A percentile compares a stretch with the other conserved stretches of the same genome.
Conservation (phyloP, 2,113 vertebrate genomes). For the Tapirus terrestris region DNA sequence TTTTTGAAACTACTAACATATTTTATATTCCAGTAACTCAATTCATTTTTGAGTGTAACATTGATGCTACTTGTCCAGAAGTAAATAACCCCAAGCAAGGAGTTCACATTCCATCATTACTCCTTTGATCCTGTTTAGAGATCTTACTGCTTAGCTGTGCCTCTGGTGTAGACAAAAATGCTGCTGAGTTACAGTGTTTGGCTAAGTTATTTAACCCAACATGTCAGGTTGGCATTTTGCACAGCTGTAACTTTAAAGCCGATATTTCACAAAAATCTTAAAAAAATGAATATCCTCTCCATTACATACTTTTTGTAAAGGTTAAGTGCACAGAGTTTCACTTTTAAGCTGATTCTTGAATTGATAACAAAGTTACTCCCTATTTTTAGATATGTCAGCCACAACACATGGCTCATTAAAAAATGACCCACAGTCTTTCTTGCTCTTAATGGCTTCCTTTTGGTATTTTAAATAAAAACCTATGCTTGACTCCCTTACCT, state of each 20-base stretch:
- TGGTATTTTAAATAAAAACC: constrained; percentile 48
- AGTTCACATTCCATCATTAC: neutral
- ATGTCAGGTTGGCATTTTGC: constrained; percentile 56
- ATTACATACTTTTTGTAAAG: constrained; percentile 54
- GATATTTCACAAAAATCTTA: constrained; percentile 25
- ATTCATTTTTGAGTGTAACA: neutral
- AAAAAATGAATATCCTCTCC: neutral
- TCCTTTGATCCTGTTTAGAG: neutral
- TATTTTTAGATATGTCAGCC: constrained; percentile 38
- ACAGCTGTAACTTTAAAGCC: constrained; percentile 44
- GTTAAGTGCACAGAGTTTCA: constrained; percentile 50
- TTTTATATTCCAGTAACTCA: neutral
- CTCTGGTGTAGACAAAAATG: neutral
- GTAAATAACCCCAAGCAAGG: neutral
- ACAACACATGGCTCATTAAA: constrained; percentile 58
- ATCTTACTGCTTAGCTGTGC: neutral
- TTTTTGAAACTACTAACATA: neutral
- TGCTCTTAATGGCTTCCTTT: neutral
- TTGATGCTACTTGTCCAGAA: neutral
- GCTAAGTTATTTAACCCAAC: neutral
- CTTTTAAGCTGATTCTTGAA: constrained; percentile 42
- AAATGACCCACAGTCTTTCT: neutral
- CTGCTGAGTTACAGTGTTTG: neutral
- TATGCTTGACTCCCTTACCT: neutral
- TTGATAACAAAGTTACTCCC: constrained; percentile 62